Base-by-base conservation (phyloP, 2,113 vertebrate genomes). In the Phyllostomus discolor region DNA sequence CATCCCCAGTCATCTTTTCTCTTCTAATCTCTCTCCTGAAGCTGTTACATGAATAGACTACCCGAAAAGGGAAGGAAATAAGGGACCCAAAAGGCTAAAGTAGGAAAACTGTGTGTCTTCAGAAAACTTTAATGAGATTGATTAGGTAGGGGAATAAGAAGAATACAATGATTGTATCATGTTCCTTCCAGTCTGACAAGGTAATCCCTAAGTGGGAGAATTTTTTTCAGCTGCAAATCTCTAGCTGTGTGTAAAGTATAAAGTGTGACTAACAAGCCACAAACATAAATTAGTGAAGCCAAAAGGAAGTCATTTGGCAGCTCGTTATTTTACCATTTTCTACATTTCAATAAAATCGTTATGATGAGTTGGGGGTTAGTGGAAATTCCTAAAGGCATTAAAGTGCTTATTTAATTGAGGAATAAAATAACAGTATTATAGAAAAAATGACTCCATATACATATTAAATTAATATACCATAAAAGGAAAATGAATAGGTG, bases 291-390 rank as follows among this genome's bases (percentile, higher is more conserved):
- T 14, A 97, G 76, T 46, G 87, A 76, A 90, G 97, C 15, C 43
- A 2, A 33, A 91, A 92, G 38, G 64, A 97, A 70, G 69, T 5
- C 59, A 93, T 88, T 95, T 80, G 91, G 38, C 10, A 95, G 82
- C 82, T 95, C 0, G 10, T 95, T 95, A 69, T 96, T 95, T 95
- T 95, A 79, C 15, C 52, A 69, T 88, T 96, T 96, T 10, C 72
- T 95, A 28, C 59, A 94, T 73, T 80, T 76, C 59, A 70, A n/a
- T 90, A 95, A 95, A 97, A 94, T 93, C 81, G 81, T 8, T 72
- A 86, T 62, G 88, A 90, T 17, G 95, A 72, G 52, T 26, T 78
- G 2, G 20, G 70, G 43, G 16, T 19, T 43, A 11, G 50, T 78
- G 41, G 35, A 24, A 57, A 88, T 91, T 83, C 62, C 73, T 91